phyloP scores from a whole-genome alignment of 1,140 invertebrate species.

The Aphidius gifuensis region DNA sequence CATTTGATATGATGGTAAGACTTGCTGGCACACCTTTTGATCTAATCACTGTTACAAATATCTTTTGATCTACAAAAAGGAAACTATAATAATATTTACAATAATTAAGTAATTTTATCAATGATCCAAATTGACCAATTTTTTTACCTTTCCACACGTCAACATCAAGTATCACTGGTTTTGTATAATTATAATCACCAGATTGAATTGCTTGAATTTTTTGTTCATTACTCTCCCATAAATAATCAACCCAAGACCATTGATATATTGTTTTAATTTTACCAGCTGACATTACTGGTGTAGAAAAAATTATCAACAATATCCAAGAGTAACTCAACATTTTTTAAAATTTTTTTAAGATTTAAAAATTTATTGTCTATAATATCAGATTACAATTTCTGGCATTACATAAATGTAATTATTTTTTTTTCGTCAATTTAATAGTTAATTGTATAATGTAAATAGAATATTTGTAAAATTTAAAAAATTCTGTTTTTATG shows the following conservation, averaged over 20 bases:
- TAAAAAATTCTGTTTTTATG: too few relatives aligned
- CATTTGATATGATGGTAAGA: constrained; percentile 26
- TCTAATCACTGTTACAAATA: constrained; percentile 46
- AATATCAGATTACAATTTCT: too few relatives aligned
- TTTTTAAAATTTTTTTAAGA: too few relatives aligned
- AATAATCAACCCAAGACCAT: constrained; percentile 34
- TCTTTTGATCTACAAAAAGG: constrained; percentile 21
- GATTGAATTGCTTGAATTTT: constrained; percentile 51
- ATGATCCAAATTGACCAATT: too few relatives aligned
- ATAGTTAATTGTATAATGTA: too few relatives aligned
- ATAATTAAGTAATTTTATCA: neutral
- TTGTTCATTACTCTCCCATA: constrained; percentile 18
- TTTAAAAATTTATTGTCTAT: too few relatives aligned
- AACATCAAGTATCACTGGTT: constrained; percentile 29
- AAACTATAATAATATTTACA: neutral
- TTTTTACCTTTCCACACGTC: constrained; percentile 19
- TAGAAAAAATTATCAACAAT: constrained; percentile 13
- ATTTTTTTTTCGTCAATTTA: too few relatives aligned
- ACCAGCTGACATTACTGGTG: constrained; percentile 6
- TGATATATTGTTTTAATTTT: constrained; percentile 21
- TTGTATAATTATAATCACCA: constrained; percentile 51
- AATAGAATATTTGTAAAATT: too few relatives aligned
- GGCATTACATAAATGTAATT: too few relatives aligned
- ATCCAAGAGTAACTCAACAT: neutral
- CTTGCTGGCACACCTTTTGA: constrained; percentile 41